phyloP scores from a whole-genome alignment of 2,797 vertebrate species.

The Acanthis flammea region DNA sequence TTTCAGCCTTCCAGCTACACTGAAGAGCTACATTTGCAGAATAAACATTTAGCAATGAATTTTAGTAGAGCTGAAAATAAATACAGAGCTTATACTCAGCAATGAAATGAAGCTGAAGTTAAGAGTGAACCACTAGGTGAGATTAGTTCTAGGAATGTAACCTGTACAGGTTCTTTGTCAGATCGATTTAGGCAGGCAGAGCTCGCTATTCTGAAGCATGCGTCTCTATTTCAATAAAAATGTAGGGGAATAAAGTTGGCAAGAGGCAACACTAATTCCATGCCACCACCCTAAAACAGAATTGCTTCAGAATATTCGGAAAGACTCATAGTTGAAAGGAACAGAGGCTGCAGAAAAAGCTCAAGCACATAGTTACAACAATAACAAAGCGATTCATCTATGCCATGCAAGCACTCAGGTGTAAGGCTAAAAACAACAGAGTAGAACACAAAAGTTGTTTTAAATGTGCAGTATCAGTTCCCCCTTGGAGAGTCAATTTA shows the following conservation, averaged over 20 bases:
- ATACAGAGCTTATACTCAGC: neutral
- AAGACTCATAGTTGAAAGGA: conserved; percentile 89
- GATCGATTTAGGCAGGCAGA: conserved; percentile 81
- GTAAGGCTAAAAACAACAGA: conserved; percentile 79
- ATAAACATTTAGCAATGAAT: neutral
- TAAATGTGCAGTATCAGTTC: conserved; percentile 78
- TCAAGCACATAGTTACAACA: conserved; percentile 84
- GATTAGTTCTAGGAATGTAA: conserved; percentile 27
- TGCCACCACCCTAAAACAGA: conserved; percentile 99
- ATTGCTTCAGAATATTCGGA: conserved; percentile 99
- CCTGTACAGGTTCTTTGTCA: neutral
- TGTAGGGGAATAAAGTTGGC: conserved; percentile 90
- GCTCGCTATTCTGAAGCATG: conserved; percentile 92
- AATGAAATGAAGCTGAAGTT: conserved; percentile 30
- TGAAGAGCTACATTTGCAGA: conserved; percentile 4
- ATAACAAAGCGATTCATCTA: conserved; percentile 81
- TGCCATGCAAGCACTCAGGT: conserved; percentile 89
- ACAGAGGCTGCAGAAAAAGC: conserved; percentile 90
- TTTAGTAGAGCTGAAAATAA: conserved; percentile 15
- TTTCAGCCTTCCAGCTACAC: conserved; percentile 14
- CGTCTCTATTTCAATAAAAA: conserved; percentile 88
- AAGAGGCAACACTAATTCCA: conserved; percentile 99
- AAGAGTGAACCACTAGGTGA: neutral
- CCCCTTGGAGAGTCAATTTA: neutral
- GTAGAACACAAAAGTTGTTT: conserved; percentile 75